A percentile compares a stretch with the other conserved stretches of the same genome.
Conservation (phyloP, 2,888 invertebrate species). For the Drosophila conformis region DNA sequence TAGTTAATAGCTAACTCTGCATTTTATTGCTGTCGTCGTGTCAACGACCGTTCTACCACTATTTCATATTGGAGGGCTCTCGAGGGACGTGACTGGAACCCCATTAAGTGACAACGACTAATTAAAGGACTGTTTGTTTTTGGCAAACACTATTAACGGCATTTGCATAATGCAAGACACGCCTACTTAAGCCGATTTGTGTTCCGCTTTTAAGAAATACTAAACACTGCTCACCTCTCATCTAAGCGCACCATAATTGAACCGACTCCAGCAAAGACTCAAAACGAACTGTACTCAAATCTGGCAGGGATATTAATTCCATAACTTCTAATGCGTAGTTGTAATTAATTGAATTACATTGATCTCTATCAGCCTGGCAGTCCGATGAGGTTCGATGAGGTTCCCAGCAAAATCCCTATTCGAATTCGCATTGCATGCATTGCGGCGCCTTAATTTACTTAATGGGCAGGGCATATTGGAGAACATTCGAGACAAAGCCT, state of each 20-base stretch:
- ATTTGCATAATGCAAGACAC: conserved; percentile 52
- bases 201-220: neutral
- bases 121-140: conserved; percentile 61
- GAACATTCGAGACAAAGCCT: neutral
- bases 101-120: conserved; percentile 58
- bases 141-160: conserved; percentile 42
- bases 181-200: conserved; percentile 8
- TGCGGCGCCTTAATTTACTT: conserved; percentile 38
- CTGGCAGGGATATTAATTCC: neutral
- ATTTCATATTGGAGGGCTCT: conserved; percentile 24
- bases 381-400: too few species aligned
- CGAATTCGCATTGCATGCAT: conserved; percentile 22
- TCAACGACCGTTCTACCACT: conserved; percentile 20
- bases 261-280: conserved; percentile 11
- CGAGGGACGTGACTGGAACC: conserved; percentile 38
- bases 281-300: conserved; percentile 22
- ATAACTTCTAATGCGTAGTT: neutral
- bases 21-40: neutral
- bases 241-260: conserved; percentile 38
- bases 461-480: conserved; percentile 49
- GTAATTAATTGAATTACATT: conserved; percentile 52
- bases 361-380: conserved; percentile 42
- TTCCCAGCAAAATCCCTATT: conserved; percentile 4
- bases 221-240: conserved; percentile 26
- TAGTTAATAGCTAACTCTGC: neutral